Percentiles rank a stretch among this genome's conserved stretches.
Evolutionary conservation across 2,888 invertebrate species (phyloP).

Genomic region (Coleophora deauratella): DNA sequence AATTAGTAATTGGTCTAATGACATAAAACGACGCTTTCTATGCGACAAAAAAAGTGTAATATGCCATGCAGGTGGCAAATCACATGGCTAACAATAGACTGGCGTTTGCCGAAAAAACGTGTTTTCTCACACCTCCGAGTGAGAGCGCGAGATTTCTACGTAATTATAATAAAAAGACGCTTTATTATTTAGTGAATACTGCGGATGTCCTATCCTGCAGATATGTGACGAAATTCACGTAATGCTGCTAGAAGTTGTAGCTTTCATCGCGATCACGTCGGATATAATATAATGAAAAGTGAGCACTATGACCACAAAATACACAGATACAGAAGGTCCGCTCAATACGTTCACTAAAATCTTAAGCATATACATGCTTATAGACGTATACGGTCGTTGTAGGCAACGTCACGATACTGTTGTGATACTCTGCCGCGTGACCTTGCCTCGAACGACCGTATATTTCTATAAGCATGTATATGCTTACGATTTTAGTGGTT

Average conservation of each 20-base stretch:
- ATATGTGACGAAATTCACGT: constrained; percentile 4
- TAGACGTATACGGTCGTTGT: too few species aligned
- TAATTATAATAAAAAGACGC: constrained; percentile 1
- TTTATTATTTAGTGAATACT: background rate
- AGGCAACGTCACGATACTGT: too few species aligned
- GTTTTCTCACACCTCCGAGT: constrained; percentile 8
- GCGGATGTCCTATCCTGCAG: constrained; percentile 2
- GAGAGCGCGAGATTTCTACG: constrained; percentile 5
- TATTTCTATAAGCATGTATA: too few species aligned
- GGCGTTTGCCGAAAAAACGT: constrained; percentile 12
- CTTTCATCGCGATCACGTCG: background rate
- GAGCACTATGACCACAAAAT: too few species aligned
- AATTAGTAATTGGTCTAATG: constrained; percentile 26
- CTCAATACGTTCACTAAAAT: too few species aligned
- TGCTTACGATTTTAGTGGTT: too few species aligned
- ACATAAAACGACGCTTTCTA: constrained; percentile 27
- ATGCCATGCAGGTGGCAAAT: too few species aligned
- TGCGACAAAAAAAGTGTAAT: constrained; percentile 20
- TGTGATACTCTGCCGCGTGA: too few species aligned
- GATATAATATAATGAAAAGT: too few species aligned
- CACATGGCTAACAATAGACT: constrained; percentile 17
- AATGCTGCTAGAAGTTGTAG: background rate
- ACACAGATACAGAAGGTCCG: too few species aligned
- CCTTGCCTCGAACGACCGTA: too few species aligned
- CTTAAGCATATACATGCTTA: too few species aligned